Conservation (phyloP, 2,888 invertebrate genomes). For the Neoascia interrupta region DNA sequence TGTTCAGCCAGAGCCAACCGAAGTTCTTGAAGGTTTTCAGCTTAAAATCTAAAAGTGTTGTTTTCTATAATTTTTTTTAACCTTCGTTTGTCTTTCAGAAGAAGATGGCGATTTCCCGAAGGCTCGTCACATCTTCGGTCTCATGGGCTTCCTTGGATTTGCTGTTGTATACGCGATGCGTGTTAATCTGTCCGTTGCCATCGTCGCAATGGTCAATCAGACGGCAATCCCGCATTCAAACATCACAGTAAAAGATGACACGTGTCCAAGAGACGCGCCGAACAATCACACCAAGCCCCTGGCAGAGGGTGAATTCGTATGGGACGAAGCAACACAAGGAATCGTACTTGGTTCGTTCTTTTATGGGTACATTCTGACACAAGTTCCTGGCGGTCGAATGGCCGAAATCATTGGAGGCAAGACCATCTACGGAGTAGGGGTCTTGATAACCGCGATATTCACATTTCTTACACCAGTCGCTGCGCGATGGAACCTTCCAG, state of each 20-base stretch:
- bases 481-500: constrained; percentile 83
- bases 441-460: constrained; percentile 89
- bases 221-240: constrained; percentile 83
- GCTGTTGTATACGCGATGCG: constrained; percentile 94
- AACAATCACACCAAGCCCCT: constrained; percentile 63
- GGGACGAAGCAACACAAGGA: constrained; percentile 89
- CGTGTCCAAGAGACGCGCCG: constrained; percentile 81
- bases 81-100: constrained; percentile 20
- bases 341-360: constrained; percentile 91
- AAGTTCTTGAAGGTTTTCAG: too few species aligned
- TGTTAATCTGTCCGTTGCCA: constrained; percentile 94
- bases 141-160: constrained; percentile 93
- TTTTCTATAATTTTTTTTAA: too few species aligned
- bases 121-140: constrained; percentile 88
- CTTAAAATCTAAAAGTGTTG: too few species aligned
- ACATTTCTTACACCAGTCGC: constrained; percentile 92
- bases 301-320: constrained; percentile 85
- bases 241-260: constrained; percentile 82
- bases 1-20: too few species aligned
- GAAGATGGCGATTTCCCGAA: constrained; percentile 79
- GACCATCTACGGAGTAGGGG: constrained; percentile 89
- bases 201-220: constrained; percentile 95
- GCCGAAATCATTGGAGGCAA: constrained; percentile 95
- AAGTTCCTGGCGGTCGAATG: constrained; percentile 89
- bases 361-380: constrained; percentile 90